A percentile compares a stretch with the other conserved stretches of the same genome.
Evolutionary conservation across 2,797 vertebrate species (phyloP).

Genomic region (Lagocephalus sceleratus): DNA sequence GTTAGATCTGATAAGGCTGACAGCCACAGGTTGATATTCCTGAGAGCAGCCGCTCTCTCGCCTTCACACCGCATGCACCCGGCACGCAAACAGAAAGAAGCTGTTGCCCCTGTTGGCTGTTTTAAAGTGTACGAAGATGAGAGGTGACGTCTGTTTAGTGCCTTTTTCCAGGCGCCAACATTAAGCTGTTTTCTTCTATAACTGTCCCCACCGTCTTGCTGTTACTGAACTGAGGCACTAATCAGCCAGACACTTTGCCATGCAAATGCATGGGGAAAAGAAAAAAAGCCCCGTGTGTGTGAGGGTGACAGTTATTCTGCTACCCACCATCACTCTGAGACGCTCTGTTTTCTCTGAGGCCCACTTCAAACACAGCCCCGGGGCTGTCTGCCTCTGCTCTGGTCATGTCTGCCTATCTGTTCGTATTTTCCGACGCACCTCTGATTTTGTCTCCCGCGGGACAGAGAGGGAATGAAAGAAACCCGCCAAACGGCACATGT

Average conservation of each 20-base stretch:
- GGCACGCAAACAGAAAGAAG: conserved; percentile 44
- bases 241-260: conserved; percentile 58
- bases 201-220: conserved; percentile 19
- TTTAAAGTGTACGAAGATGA: conserved; percentile 18
- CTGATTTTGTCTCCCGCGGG: conserved; percentile 57
- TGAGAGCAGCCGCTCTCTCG: conserved; percentile 65
- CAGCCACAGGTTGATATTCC: conserved; percentile 70
- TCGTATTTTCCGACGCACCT: conserved; percentile 35
- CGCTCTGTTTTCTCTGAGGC: conserved; percentile 44
- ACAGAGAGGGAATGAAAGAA: conserved; percentile 27
- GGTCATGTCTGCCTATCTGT: conserved; percentile 54
- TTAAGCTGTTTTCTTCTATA: conserved; percentile 15
- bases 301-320: conserved; percentile 59
- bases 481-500: conserved; percentile 51
- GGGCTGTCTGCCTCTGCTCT: conserved; percentile 49
- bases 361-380: conserved; percentile 57
- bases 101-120: conserved; percentile 27
- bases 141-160: conserved; percentile 5
- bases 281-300: conserved; percentile 40
- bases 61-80: conserved; percentile 58
- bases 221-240: conserved; percentile 52
- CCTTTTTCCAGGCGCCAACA: conserved; percentile 11
- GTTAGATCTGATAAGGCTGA: conserved; percentile 73
- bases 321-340: conserved; percentile 17
- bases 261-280: conserved; percentile 63